phyloP scores from a whole-genome alignment of 2,113 vertebrate species.

The Engraulis encrasicolus region DNA sequence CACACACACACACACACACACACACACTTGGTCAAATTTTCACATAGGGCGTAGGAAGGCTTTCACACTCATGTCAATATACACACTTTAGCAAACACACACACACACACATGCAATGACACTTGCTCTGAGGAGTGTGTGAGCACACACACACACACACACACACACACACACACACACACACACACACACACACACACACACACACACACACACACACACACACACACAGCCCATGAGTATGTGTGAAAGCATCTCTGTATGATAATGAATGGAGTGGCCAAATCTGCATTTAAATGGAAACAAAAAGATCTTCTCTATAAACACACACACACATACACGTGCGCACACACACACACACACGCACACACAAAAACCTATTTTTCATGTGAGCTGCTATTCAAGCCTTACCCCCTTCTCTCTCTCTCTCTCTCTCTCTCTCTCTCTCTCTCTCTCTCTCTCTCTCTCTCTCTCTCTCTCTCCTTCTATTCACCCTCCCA shows the following conservation, averaged over 20 bases:
- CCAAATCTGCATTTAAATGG: conserved; percentile 80
- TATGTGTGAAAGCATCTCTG: background rate
- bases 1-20: conserved; percentile 25
- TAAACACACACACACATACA: too few species aligned
- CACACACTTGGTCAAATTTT: conserved; percentile 22
- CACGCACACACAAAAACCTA: too few species aligned
- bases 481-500: too few species aligned
- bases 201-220: background rate
- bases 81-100: background rate
- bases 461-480: too few species aligned
- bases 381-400: too few species aligned
- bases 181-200: background rate
- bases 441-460: too few species aligned
- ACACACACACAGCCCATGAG: too few species aligned
- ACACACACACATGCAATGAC: conserved; percentile 46
- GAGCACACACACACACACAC: conserved; percentile 15
- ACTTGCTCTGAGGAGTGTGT: conserved; percentile 27
- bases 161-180: background rate
- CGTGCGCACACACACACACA: too few species aligned
- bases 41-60: too few species aligned
- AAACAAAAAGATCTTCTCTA: conserved; percentile 48
- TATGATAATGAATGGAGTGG: conserved; percentile 60
- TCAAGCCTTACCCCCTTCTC: too few species aligned
- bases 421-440: too few species aligned
- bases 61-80: background rate